Conservation (phyloP, 2,113 vertebrate species). For the Accipiter virgatus region DNA sequence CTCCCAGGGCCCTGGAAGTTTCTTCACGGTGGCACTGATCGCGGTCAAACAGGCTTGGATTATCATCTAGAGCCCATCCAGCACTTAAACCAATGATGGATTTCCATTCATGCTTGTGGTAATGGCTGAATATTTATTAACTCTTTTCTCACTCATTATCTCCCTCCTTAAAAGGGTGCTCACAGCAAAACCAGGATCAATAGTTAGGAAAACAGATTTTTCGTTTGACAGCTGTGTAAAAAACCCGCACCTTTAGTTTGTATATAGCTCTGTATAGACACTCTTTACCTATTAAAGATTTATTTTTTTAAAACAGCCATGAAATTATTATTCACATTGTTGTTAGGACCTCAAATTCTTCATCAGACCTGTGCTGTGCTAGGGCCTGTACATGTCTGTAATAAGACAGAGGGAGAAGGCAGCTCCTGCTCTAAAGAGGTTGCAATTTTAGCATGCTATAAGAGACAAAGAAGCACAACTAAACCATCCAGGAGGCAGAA, state of each 20-base stretch:
- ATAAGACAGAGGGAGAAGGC: background rate
- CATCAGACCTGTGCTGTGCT: background rate
- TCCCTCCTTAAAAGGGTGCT: conserved; percentile 47
- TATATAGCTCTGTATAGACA: background rate
- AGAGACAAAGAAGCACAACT: background rate
- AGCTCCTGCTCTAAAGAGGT: background rate
- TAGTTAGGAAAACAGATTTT: conserved; percentile 32
- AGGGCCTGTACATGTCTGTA: background rate
- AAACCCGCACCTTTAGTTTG: background rate
- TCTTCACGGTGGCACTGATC: background rate
- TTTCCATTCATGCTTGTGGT: conserved; percentile 51
- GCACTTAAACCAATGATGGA: conserved; percentile 48
- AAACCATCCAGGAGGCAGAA: background rate
- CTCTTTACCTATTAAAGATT: background rate
- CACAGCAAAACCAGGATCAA: conserved; percentile 55
- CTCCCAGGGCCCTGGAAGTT: background rate
- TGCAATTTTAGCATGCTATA: background rate
- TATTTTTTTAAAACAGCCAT: background rate
- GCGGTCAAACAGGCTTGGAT: background rate
- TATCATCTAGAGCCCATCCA: background rate
- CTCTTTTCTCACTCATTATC: conserved; percentile 65
- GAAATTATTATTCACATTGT: background rate
- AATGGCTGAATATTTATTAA: conserved; percentile 69
- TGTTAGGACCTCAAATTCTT: background rate
- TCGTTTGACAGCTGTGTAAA: background rate